phyloP scores from a whole-genome alignment of 2,797 vertebrate species.

The Xenentodon cancila region DNA sequence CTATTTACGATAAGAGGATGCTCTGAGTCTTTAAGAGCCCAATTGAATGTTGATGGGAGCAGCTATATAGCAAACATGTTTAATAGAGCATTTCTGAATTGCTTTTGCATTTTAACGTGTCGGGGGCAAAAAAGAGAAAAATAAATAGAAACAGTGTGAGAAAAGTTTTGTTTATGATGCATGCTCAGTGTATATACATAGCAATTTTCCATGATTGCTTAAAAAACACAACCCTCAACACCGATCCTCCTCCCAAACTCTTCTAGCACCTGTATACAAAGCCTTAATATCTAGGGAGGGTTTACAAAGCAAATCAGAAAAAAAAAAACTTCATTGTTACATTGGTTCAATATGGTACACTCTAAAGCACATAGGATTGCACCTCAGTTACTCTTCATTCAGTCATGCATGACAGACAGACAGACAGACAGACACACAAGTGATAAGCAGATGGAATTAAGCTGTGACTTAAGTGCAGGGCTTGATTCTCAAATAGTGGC shows the following conservation, averaged over 20 bases:
- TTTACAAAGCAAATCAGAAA: no score
- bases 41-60: conserved; percentile 58
- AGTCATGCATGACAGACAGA: no score
- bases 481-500: no score
- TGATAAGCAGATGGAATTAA: no score
- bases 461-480: no score
- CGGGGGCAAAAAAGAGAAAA: not conserved
- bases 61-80: conserved; percentile 37
- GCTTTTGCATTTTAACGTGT: conserved; percentile 1
- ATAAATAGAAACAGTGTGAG: not conserved
- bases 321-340: no score
- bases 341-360: no score
- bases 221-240: not conserved
- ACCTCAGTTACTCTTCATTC: no score
- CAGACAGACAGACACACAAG: no score
- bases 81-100: not conserved
- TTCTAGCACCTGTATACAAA: not conserved
- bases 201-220: not conserved
- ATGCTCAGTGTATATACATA: not conserved
- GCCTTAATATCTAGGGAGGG: not conserved
- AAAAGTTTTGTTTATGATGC: not conserved
- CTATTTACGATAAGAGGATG: conserved; percentile 66
- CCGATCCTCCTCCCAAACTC: not conserved
- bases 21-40: conserved; percentile 59
- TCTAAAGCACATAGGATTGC: no score